Evolutionary conservation across 2,797 vertebrate species (phyloP).

Genomic region (Myripristis jacobus): DNA sequence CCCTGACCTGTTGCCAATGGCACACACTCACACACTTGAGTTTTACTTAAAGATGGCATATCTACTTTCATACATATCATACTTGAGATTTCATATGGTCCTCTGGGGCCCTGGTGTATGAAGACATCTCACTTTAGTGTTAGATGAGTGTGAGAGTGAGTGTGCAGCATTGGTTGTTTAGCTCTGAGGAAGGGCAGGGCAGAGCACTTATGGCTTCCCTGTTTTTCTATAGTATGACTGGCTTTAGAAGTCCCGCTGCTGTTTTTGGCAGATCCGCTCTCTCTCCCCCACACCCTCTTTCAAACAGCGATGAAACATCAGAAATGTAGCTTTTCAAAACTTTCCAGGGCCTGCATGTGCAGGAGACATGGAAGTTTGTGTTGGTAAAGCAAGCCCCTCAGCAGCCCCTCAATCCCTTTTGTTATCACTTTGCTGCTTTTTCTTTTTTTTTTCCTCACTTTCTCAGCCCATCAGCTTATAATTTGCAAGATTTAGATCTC

Average conservation of each 20-base stretch:
- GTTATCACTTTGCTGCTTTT: slow-evolving; percentile 12
- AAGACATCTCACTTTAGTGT: slow-evolving; percentile 48
- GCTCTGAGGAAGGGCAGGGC: slow-evolving; percentile 34
- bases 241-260: slow-evolving; percentile 52
- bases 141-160: slow-evolving; percentile 23
- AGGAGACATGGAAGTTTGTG: slow-evolving; percentile 45
- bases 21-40: slow-evolving; percentile 35
- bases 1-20: slow-evolving; percentile 72
- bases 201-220: slow-evolving; percentile 33
- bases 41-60: slow-evolving; percentile 58
- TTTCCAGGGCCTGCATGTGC: slow-evolving; percentile 21
- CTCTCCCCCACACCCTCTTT: slow-evolving; percentile 21
- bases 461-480: slow-evolving; percentile 48
- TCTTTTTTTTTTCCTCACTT: slow-evolving; percentile 21
- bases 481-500: slow-evolving; percentile 29
- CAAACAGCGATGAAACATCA: slow-evolving; percentile 69
- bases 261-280: slow-evolving; percentile 53
- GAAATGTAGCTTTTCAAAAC: slow-evolving; percentile 69
- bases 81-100: slow-evolving; percentile 48
- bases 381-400: slow-evolving; percentile 46
- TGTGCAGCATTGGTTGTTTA: slow-evolving; percentile 18
- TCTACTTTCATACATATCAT: slow-evolving; percentile 58
- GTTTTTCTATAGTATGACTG: slow-evolving; percentile 47
- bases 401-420: background rate
- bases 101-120: slow-evolving; percentile 30